These are phyloP conservation scores for Danionella cerebrum DNA, from an alignment of 2,113 vertebrate genomes.

Conservation along the genomic window DNA sequence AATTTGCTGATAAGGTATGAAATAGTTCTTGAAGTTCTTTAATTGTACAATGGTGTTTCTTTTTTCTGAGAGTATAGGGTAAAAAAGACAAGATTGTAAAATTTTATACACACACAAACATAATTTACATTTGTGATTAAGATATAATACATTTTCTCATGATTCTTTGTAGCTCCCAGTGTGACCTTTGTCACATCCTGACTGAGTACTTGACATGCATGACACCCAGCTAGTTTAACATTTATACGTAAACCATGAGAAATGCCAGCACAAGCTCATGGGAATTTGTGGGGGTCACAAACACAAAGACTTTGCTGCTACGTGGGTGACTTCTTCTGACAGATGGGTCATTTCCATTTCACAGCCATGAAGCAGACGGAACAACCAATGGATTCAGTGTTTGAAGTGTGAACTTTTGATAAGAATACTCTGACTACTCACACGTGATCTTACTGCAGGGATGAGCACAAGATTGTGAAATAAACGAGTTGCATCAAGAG, in stretches of 20 bases:
- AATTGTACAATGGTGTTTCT: no score
- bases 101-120: no score
- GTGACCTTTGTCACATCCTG: neutral
- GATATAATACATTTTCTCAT: no score
- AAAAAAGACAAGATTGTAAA: no score
- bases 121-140: no score
- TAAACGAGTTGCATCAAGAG: no score
- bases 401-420: neutral
- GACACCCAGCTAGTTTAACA: neutral
- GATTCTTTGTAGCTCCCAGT: neutral
- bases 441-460: no score
- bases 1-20: no score
- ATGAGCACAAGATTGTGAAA: no score
- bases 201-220: neutral
- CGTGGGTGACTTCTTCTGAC: neutral
- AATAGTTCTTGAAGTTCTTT: no score
- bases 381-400: neutral
- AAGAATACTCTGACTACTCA: neutral
- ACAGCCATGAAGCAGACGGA: neutral
- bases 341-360: slow-evolving; percentile 1
- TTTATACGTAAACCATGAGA: neutral
- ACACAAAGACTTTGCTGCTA: neutral
- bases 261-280: neutral
- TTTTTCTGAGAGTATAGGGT: no score
- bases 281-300: neutral